Conservation (phyloP, 2,797 vertebrate genomes). For the Acomys russatus region DNA sequence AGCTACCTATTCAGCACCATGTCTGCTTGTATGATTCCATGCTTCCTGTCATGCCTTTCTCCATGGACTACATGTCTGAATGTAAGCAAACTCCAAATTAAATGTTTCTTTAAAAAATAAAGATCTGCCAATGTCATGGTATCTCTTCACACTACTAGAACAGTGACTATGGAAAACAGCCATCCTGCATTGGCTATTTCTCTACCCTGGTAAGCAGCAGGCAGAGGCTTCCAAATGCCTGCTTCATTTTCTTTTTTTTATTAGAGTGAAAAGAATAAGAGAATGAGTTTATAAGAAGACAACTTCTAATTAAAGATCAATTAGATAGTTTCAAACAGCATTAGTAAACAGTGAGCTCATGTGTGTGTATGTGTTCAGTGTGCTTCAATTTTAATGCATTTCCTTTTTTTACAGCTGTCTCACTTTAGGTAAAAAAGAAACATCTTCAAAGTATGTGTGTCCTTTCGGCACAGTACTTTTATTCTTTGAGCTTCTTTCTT, state of each 20-base stretch:
- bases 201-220: background rate
- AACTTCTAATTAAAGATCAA: background rate
- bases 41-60: background rate
- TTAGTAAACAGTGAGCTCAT: background rate
- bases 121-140: background rate
- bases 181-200: background rate
- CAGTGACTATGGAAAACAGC: background rate
- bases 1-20: background rate
- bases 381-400: background rate
- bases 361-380: background rate
- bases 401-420: background rate
- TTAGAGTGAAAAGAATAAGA: constrained; percentile 31
- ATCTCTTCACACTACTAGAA: background rate
- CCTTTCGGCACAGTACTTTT: background rate
- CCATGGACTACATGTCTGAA: too few relatives aligned
- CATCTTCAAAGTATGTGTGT: background rate
- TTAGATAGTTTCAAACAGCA: background rate
- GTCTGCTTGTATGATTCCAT: background rate
- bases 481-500: background rate
- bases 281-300: background rate
- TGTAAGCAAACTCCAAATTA: background rate
- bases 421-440: background rate
- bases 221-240: background rate
- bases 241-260: background rate
- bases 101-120: background rate